Percentiles rank a stretch among this genome's conserved stretches.
Evolutionary conservation across 2,888 invertebrate species (phyloP).

Genomic region (Xestoiulus laeticollis): DNA sequence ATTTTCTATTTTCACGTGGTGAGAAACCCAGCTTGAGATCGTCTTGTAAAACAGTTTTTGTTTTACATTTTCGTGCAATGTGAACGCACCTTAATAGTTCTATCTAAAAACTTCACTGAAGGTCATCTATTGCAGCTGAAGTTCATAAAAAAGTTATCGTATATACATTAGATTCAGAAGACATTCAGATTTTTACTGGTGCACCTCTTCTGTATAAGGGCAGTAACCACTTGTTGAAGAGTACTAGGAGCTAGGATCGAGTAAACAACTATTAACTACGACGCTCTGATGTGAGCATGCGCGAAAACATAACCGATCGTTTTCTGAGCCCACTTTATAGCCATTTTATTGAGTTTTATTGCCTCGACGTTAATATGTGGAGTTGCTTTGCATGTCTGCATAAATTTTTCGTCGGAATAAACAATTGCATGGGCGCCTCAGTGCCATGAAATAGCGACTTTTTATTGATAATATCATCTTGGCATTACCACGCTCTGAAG

Average conservation of each 20-base stretch:
- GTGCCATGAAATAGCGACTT: not conserved
- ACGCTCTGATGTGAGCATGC: not conserved
- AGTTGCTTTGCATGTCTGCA: not conserved
- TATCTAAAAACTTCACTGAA: too few species aligned
- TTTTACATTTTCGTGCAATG: too few species aligned
- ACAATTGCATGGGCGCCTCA: not conserved
- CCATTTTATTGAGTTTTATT: not conserved
- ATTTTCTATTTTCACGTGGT: too few species aligned
- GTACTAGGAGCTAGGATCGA: not conserved
- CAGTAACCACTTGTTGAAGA: too few species aligned
- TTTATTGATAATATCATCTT: not conserved
- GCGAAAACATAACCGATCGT: not conserved
- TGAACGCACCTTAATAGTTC: too few species aligned
- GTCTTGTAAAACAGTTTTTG: too few species aligned
- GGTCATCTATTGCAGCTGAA: too few species aligned
- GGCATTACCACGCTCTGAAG: too few species aligned
- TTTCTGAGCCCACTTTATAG: not conserved
- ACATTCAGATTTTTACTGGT: not conserved
- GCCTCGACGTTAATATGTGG: not conserved
- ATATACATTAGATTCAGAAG: not conserved
- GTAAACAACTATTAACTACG: not conserved
- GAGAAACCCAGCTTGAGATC: too few species aligned
- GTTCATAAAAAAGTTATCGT: not conserved
- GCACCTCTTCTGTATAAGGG: too few species aligned
- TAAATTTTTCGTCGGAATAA: not conserved